Evolutionary conservation across 53 echinoderm and acorn worm species (phyloP), one percentile per base, ranked within the genome.

Genomic region (Holothuria leucospilota): DNA sequence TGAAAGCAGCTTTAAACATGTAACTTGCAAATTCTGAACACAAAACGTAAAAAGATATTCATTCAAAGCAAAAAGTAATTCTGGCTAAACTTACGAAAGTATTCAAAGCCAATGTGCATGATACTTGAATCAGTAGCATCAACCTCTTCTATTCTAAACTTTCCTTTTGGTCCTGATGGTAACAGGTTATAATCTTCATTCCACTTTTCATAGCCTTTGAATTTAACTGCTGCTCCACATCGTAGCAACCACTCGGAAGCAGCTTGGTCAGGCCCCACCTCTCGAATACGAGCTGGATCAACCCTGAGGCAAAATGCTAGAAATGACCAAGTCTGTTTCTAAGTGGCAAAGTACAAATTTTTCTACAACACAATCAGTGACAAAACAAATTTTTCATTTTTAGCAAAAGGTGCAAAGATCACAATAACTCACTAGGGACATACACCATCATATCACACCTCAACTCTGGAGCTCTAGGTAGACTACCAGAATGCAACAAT

Each of bases 91-190:
- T 94, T 80, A 96, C 96, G 84, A 62, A 96, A 96, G 62, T 94
- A 83, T 71, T 90, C 90, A 84, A 96, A 96, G 13, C 96, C 96
- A 59, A 96, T 92, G 77, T 96, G 92, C 96, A 96, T 96, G 84
- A 96, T 93, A 63, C 88, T 88, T 0, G 96, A 96, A 49, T 96
- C 96, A 24, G 96, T 92, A 23, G 96, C 96, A 87, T 96, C 96
- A 16, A 96, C 91, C 69, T 92, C 91, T 68, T 90, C 89, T 40
- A 96, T 94, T 60, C 78, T 68, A 63, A 84, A 89, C 51, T 85
- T 90, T 46, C 88, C 93, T 40, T 62, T 88, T 18, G 86, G 51
- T 58, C 94, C 96, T 20, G 75, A 68, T 14, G 96, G 96, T 30
- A 96, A 70, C 15, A 89, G 70, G 51, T 96, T 96, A 68, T 96